These are phyloP conservation scores for Pithys albifrons DNA, from an alignment of 2,113 vertebrate genomes.

Conservation along the genomic window DNA sequence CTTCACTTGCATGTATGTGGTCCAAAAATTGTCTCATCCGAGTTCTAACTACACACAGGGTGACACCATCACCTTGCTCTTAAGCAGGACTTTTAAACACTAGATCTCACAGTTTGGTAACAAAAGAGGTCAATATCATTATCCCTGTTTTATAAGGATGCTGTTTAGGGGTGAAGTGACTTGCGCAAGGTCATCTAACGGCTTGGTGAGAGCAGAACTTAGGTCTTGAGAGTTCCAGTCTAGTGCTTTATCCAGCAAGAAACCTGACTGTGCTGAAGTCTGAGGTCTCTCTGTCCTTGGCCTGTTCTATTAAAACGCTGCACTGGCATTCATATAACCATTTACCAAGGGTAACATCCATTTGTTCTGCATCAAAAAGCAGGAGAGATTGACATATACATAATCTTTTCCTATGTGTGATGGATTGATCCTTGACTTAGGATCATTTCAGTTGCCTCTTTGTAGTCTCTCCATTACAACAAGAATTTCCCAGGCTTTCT, in stretches of 20 bases:
- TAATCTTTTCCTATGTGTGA: slow-evolving; percentile 68
- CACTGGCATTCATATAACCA: slow-evolving; percentile 68
- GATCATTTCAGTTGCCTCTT: slow-evolving; percentile 60
- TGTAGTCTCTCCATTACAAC: slow-evolving; percentile 27
- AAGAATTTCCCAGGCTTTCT: slow-evolving; percentile 43
- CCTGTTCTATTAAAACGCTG: slow-evolving; percentile 67
- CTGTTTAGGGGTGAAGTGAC: slow-evolving; percentile 15
- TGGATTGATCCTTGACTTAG: slow-evolving; percentile 66
- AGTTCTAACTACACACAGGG: neutral
- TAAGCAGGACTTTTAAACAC: slow-evolving; percentile 23
- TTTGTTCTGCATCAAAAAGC: slow-evolving; percentile 73
- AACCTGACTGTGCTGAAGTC: slow-evolving; percentile 62
- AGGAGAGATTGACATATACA: slow-evolving; percentile 67
- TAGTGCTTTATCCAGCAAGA: slow-evolving; percentile 57
- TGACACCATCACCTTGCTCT: slow-evolving; percentile 25
- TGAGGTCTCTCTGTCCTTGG: slow-evolving; percentile 63
- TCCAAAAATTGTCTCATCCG: slow-evolving; percentile 33
- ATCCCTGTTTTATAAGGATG: slow-evolving; percentile 40
- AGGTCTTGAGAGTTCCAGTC: slow-evolving; percentile 29
- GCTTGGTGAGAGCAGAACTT: slow-evolving; percentile 29
- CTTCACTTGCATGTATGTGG: neutral
- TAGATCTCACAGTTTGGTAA: slow-evolving; percentile 10
- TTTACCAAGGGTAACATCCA: slow-evolving; percentile 70
- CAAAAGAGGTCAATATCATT: slow-evolving; percentile 45
- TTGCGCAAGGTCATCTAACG: slow-evolving; percentile 40